Conservation (phyloP, 1,140 invertebrate species). For the Phthorimaea operculella region DNA sequence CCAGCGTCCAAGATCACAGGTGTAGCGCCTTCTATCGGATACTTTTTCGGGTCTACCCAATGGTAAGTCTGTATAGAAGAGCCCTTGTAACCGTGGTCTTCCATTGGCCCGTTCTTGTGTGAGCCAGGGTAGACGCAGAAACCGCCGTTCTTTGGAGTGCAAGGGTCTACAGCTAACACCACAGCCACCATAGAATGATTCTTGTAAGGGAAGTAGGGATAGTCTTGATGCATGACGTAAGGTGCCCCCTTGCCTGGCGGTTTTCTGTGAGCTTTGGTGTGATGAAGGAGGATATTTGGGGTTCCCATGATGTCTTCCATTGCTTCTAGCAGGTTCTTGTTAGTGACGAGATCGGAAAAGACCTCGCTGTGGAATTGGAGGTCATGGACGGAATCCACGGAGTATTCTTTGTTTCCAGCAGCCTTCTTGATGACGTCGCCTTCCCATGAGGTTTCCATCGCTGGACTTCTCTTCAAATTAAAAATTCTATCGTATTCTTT, state of each 20-base stretch:
- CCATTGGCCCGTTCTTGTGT: constrained; percentile 67
- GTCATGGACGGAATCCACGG: constrained; percentile 26
- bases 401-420: background rate
- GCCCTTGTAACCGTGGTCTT: constrained; percentile 46
- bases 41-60: constrained; percentile 43
- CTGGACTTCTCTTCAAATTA: background rate
- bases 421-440: background rate
- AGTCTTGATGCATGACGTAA: constrained; percentile 70
- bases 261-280: constrained; percentile 71
- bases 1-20: constrained; percentile 64
- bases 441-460: background rate
- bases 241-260: constrained; percentile 69
- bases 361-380: constrained; percentile 67
- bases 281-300: constrained; percentile 67
- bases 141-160: constrained; percentile 68
- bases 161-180: constrained; percentile 69
- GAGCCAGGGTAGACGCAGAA: constrained; percentile 70
- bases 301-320: constrained; percentile 68
- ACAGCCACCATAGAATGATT: constrained; percentile 69
- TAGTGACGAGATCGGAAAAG: constrained; percentile 60
- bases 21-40: constrained; percentile 62
- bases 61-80: background rate
- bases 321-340: constrained; percentile 64
- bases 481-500: constrained; percentile 1
- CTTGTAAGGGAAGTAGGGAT: constrained; percentile 70